Evolutionary conservation across 2,888 invertebrate species (phyloP).

Genomic region (Synanthedon vespiformis): DNA sequence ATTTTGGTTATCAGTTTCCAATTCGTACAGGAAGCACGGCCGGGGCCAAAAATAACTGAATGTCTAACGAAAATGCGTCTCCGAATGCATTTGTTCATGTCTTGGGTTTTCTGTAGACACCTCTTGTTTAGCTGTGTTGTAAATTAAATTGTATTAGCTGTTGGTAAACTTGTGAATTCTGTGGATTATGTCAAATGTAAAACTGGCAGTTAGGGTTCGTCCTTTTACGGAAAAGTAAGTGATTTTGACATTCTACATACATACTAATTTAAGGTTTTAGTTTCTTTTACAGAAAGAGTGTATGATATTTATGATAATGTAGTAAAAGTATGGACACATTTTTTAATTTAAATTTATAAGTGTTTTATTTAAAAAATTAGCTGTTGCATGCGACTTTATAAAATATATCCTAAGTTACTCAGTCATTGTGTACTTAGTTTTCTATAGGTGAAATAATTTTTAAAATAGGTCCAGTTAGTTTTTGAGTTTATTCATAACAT

Average conservation of each 20-base stretch:
- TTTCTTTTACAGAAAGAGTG: too few relatives aligned
- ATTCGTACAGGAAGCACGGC: conserved; percentile 22
- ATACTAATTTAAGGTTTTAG: too few relatives aligned
- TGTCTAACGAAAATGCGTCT: conserved; percentile 11
- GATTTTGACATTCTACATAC: background rate
- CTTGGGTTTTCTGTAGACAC: background rate
- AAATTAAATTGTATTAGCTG: too few relatives aligned
- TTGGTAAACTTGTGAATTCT: background rate
- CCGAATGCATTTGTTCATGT: background rate
- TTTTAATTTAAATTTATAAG: background rate
- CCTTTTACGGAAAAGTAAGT: conserved; percentile 74
- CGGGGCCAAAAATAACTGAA: conserved; percentile 32
- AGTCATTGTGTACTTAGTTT: too few relatives aligned
- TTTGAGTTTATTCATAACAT: too few relatives aligned
- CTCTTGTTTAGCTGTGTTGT: background rate
- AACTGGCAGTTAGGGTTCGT: conserved; percentile 74
- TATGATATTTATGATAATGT: too few relatives aligned
- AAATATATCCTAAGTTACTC: too few relatives aligned
- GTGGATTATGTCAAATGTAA: conserved; percentile 71
- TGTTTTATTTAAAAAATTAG: too few relatives aligned
- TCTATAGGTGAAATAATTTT: too few relatives aligned
- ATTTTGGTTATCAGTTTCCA: background rate
- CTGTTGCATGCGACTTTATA: too few relatives aligned
- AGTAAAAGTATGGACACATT: background rate
- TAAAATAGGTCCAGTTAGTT: too few relatives aligned